Evolutionary conservation across 2,888 invertebrate genomes (phyloP).

Genomic region (Oscheius sp.): DNA sequence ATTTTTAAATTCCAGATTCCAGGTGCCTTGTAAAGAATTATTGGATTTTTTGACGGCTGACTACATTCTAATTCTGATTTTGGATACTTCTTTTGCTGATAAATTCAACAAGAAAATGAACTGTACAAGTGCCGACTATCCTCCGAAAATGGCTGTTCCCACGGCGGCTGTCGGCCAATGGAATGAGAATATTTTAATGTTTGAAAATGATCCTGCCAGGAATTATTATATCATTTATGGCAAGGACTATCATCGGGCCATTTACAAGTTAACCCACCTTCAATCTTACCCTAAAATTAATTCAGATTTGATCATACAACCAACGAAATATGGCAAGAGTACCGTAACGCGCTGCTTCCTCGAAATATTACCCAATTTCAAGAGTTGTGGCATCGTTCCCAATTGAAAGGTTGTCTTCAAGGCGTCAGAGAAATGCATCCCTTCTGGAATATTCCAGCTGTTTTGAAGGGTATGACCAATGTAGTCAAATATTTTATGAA

Average conservation of each 20-base stretch:
- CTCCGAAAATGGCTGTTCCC: too few species aligned
- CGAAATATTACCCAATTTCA: neutral
- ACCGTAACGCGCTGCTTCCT: neutral
- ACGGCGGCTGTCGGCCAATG: too few species aligned
- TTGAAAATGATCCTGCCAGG: neutral
- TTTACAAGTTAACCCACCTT: neutral
- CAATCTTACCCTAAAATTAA: neutral
- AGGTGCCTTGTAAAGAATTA: too few species aligned
- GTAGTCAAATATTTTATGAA: neutral
- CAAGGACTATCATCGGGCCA: neutral
- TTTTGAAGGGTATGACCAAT: neutral
- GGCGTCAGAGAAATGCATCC: neutral
- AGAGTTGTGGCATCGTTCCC: neutral
- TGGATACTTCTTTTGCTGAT: too few species aligned
- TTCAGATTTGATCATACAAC: too few species aligned
- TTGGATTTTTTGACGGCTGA: too few species aligned
- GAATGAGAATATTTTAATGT: neutral
- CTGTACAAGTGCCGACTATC: too few species aligned
- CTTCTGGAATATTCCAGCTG: neutral
- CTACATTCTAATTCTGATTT: too few species aligned
- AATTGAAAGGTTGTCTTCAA: neutral
- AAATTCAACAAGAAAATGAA: too few species aligned
- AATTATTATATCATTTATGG: neutral
- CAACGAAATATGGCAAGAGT: neutral
- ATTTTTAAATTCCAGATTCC: too few species aligned